Percentiles rank a stretch among this genome's conserved stretches.
phyloP scores from a whole-genome alignment of 2,113 vertebrate species.

The Lepus americanus region DNA sequence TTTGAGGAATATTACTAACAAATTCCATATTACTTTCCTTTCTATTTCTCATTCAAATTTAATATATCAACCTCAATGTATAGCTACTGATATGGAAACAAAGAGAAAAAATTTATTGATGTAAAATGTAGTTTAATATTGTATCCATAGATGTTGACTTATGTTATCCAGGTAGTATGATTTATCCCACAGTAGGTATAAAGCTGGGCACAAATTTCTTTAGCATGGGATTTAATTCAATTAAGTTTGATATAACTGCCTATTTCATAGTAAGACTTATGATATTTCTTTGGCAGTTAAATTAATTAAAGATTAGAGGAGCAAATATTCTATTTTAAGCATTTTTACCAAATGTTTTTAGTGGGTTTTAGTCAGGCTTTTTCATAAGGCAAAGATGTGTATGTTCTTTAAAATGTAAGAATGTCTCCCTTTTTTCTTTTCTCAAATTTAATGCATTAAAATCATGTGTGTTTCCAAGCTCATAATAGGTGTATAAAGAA shows the following conservation, averaged over 20 bases:
- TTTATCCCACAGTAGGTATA: neutral
- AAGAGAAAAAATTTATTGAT: neutral
- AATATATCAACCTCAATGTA: neutral
- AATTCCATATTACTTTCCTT: neutral
- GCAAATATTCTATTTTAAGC: neutral
- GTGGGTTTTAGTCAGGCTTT: neutral
- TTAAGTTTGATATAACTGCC: neutral
- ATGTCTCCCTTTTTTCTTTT: slow-evolving; percentile 36
- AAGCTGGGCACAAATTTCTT: neutral
- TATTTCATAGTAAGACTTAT: neutral
- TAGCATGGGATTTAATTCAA: neutral
- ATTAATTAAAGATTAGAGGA: neutral
- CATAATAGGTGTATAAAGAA: slow-evolving; percentile 49
- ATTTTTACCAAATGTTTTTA: slow-evolving; percentile 27
- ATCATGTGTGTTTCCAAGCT: slow-evolving; percentile 39
- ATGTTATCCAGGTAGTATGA: neutral
- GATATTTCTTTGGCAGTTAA: neutral
- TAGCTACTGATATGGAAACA: neutral
- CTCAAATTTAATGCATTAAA: slow-evolving; percentile 19
- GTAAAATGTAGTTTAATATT: neutral
- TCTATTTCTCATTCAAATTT: neutral
- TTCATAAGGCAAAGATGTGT: neutral
- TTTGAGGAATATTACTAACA: neutral
- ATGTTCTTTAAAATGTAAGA: neutral
- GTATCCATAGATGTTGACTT: neutral